phyloP scores from a whole-genome alignment of 2,888 invertebrate species.

The Yponomeuta cagnagella region DNA sequence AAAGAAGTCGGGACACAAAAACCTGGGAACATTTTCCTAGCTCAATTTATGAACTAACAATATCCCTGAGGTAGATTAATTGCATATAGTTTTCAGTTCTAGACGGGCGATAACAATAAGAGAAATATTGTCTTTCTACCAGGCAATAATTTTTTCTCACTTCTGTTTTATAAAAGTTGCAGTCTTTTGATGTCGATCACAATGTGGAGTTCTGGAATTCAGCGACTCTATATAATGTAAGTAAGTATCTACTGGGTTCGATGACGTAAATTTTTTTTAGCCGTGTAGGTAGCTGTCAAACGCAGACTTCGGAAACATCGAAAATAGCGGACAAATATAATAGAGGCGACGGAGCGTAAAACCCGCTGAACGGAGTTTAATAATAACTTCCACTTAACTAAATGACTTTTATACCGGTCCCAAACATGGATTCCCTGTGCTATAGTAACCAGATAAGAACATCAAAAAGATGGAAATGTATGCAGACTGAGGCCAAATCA shows the following conservation, averaged over 20 bases:
- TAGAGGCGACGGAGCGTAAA: no score
- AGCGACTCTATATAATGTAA: neutral
- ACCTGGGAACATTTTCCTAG: neutral
- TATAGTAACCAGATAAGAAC: no score
- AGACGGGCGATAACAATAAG: conserved; percentile 36
- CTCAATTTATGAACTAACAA: neutral
- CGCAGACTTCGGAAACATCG: no score
- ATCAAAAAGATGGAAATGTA: no score
- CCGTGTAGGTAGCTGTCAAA: no score
- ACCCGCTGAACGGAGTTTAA: no score
- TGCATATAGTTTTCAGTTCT: conserved; percentile 21
- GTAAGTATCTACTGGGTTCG: neutral
- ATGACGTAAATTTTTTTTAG: no score
- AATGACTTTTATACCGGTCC: no score
- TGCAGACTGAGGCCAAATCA: no score
- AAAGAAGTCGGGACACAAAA: conserved; percentile 5
- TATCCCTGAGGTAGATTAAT: neutral
- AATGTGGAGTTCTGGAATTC: neutral
- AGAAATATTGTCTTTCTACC: conserved; percentile 28
- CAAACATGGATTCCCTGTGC: no score
- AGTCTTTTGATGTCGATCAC: neutral
- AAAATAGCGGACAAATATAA: no score
- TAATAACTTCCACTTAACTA: no score
- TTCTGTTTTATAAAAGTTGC: conserved; percentile 8
- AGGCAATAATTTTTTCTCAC: conserved; percentile 23